Evolutionary conservation across 2,113 vertebrate species (phyloP), one percentile per base, ranked within the genome.

Genomic region (Pogonocichla stellata): DNA sequence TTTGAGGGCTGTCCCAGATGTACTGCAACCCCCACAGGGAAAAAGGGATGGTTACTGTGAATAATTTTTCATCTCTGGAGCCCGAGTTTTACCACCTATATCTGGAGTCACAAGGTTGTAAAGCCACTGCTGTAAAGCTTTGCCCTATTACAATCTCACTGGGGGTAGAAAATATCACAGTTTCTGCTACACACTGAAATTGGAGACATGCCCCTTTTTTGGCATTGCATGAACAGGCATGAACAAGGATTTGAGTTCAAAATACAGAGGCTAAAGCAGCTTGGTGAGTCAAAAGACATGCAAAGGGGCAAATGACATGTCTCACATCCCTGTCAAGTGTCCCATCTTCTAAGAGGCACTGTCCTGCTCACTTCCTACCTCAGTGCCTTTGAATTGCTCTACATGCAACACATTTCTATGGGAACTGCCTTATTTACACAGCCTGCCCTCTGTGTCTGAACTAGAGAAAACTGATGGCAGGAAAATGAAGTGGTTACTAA

Each of bases 401-500:
- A 4, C 0, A 0, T 29, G 25, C 22, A 43, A 25, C 2, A 14
- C 20, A 7, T 90, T 93, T 56, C 36, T 67, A 2, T 11, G 23
- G 24, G 53, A 62, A 48, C 36, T n/a, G n/a, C 29, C 14, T 92
- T 66, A 40, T 67, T 74, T 56, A 60, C 28, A 42, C 28, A 81
- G 34, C 25, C 42, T 71, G 51, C 12, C 24, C 42, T 94, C 73
- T 60, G 43, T 23, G 34, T 22, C 62, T 62, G 51, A 84, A 14
- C 29, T 38, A 40, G 28, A 72, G 47, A 77, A 65, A 90, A 65
- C 29, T 48, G 62, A 69, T 11, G 40, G 48, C 65, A 86, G 23
- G 45, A 48, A 69, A 86, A 88, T 45, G 4, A 84, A 87, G 22
- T 45, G 36, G 19, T 65, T 91, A 61, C 36, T 93, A 86, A 93